A percentile compares a stretch with the other conserved stretches of the same genome.
Evolutionary conservation across 2,888 invertebrate species (phyloP).

Genomic region (Drosophila antonietae): DNA sequence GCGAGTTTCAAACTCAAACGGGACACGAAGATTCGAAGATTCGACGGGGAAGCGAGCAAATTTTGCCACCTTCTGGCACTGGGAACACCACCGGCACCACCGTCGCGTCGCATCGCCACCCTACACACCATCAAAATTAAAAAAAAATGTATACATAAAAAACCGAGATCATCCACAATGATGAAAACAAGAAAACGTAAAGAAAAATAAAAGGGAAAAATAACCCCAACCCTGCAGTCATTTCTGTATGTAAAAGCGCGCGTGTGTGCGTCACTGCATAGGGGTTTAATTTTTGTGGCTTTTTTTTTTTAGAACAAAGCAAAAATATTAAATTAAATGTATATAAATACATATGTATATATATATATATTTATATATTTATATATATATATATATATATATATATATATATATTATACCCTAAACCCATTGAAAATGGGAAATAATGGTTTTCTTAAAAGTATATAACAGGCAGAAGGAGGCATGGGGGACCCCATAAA

Average conservation of each 20-base stretch:
- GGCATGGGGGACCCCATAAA: too few species aligned
- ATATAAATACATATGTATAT: not conserved
- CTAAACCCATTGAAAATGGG: too few species aligned
- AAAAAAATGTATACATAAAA: slow-evolving; percentile 61
- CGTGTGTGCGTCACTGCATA: not conserved
- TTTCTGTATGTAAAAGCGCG: slow-evolving; percentile 1
- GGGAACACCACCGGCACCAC: slow-evolving; percentile 51
- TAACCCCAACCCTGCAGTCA: not conserved
- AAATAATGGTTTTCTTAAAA: too few species aligned
- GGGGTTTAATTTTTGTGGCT: not conserved
- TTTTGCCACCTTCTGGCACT: slow-evolving; percentile 71
- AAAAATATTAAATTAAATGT: not conserved
- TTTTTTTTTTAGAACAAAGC: not conserved
- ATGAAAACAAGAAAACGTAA: slow-evolving; percentile 40
- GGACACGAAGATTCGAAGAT: slow-evolving; percentile 10
- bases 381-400: not conserved
- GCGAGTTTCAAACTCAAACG: slow-evolving; percentile 60
- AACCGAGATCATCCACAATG: slow-evolving; percentile 64
- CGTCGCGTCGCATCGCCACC: slow-evolving; percentile 47
- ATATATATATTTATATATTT: not conserved
- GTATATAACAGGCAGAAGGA: too few species aligned
- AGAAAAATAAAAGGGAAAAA: slow-evolving; percentile 6
- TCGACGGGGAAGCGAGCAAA: slow-evolving; percentile 41
- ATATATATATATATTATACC: too few species aligned
- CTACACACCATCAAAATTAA: slow-evolving; percentile 62